These are phyloP conservation scores for Drosophila pseudoananassae DNA, from an alignment of 1,140 invertebrate species.

Conservation along the genomic window DNA sequence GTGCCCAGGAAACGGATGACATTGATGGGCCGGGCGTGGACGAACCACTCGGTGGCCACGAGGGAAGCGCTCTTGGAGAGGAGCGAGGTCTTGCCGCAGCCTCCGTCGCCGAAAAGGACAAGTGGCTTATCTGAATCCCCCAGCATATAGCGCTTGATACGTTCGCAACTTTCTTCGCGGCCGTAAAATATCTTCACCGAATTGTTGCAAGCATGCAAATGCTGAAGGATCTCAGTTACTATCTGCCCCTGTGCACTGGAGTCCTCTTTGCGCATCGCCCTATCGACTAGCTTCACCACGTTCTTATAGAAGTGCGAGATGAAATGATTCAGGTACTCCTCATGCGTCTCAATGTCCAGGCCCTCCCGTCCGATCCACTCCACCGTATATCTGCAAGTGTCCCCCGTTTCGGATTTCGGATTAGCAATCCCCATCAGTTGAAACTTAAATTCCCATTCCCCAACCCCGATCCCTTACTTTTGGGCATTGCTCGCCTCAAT, in stretches of 20 bases:
- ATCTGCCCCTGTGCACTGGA: slow-evolving; percentile 96
- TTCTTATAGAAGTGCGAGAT: slow-evolving; percentile 97
- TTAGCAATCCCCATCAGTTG: slow-evolving; percentile 32
- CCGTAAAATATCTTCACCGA: slow-evolving; percentile 98
- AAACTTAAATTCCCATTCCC: slow-evolving; percentile 28
- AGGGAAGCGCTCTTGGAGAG: slow-evolving; percentile 96
- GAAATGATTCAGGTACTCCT: slow-evolving; percentile 97
- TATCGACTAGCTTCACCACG: slow-evolving; percentile 95
- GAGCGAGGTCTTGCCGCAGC: slow-evolving; percentile 98
- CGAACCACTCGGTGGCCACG: slow-evolving; percentile 90
- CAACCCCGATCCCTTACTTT: slow-evolving; percentile 86
- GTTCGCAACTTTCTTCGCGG: slow-evolving; percentile 93
- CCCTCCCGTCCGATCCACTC: slow-evolving; percentile 99
- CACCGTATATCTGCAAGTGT: slow-evolving; percentile 91
- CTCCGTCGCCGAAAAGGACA: slow-evolving; percentile 97
- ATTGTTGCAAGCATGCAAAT: slow-evolving; percentile 98
- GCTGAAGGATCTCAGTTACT: slow-evolving; percentile 97
- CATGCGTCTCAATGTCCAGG: slow-evolving; percentile 95
- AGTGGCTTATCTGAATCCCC: slow-evolving; percentile 94
- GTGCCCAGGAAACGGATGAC: slow-evolving; percentile 97
- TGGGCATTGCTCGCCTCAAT: slow-evolving; percentile 95
- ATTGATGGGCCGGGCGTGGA: slow-evolving; percentile 91
- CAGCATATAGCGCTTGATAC: slow-evolving; percentile 94
- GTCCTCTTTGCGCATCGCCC: slow-evolving; percentile 97
- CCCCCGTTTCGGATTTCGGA: slow-evolving; percentile 11